Evolutionary conservation across 2,888 invertebrate species (phyloP).

Genomic region (Shargacucullia verbasci): DNA sequence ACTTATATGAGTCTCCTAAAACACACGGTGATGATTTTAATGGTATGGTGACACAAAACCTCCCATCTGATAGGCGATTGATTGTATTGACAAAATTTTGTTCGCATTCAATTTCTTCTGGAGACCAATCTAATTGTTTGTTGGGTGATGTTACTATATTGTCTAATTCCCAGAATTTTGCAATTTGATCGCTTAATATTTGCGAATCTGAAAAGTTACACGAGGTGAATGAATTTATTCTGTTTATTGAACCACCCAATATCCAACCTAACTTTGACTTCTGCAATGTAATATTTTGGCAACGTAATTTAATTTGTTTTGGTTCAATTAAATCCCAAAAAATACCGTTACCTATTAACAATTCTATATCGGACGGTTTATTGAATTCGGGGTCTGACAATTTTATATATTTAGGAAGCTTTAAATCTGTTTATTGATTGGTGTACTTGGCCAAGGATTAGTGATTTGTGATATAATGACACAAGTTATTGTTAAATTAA

Average conservation of each 20-base stretch:
- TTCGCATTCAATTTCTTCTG: background rate
- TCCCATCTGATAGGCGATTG: background rate
- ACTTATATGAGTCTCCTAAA: background rate
- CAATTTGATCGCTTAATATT: background rate
- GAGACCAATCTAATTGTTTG: background rate
- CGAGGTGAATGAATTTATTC: background rate
- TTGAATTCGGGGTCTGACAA: background rate
- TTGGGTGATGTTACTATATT: background rate
- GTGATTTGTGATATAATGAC: background rate
- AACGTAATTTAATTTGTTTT: background rate
- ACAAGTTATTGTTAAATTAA: background rate
- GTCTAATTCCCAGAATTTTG: conserved; percentile 1
- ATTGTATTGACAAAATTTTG: background rate
- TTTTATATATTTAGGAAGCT: background rate
- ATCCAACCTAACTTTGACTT: background rate
- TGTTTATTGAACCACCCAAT: background rate
- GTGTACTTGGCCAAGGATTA: conserved; percentile 1
- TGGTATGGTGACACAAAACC: background rate
- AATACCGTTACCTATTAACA: too few species aligned
- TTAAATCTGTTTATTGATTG: background rate
- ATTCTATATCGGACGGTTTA: background rate
- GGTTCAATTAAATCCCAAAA: background rate
- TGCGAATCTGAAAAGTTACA: conserved; percentile 1
- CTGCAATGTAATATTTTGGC: background rate
- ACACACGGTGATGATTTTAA: background rate